phyloP scores from a whole-genome alignment of 2,113 vertebrate species.

The Mesembrinibis cayennensis region DNA sequence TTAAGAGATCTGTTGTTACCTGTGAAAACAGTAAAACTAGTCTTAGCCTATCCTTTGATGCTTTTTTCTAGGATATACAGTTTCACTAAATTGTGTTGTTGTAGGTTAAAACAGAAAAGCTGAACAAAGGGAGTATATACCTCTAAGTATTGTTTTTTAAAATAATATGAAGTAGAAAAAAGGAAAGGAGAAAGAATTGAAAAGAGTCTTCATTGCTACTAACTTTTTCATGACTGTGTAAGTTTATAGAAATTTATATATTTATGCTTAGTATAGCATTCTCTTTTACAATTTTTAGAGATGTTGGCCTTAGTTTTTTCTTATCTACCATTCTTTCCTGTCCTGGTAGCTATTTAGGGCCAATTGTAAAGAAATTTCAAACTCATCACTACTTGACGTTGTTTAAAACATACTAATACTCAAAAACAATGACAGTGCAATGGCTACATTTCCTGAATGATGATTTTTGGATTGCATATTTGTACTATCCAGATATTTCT shows the following conservation, averaged over 20 bases:
- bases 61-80: background rate
- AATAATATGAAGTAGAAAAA: background rate
- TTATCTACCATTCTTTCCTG: background rate
- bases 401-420: background rate
- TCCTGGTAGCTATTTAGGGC: background rate
- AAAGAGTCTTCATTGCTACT: background rate
- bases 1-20: background rate
- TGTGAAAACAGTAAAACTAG: background rate
- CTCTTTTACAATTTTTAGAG: background rate
- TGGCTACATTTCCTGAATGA: background rate
- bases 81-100: background rate
- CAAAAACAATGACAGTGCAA: background rate
- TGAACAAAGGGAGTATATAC: background rate
- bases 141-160: background rate
- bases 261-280: background rate
- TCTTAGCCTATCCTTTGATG: background rate
- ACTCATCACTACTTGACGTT: background rate
- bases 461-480: background rate
- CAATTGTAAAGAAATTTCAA: background rate
- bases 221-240: background rate
- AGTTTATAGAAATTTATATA: background rate
- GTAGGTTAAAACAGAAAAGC: background rate
- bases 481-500: background rate
- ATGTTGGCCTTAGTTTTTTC: background rate
- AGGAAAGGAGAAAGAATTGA: background rate